Conservation (phyloP, 2,113 vertebrate species). For the Sylvilagus bachmani region DNA sequence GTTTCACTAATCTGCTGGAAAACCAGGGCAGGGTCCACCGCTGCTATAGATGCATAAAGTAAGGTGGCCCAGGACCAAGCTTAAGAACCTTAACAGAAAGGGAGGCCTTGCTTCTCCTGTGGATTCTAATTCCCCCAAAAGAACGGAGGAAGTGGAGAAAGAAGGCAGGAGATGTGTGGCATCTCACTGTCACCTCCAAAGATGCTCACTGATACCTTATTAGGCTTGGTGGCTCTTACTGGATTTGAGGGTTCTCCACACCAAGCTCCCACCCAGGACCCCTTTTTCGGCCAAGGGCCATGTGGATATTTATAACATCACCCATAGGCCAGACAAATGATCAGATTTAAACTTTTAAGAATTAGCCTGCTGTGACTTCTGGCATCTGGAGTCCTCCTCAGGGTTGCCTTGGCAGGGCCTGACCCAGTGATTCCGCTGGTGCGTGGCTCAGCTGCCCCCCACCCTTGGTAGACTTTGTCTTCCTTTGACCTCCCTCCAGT, state of each 20-base stretch:
- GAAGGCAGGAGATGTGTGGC: background rate
- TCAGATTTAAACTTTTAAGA: too few relatives aligned
- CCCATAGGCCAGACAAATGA: too few relatives aligned
- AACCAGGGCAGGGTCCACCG: background rate
- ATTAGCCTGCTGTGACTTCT: too few relatives aligned
- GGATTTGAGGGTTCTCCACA: background rate
- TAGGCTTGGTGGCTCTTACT: background rate
- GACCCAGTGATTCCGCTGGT: too few relatives aligned
- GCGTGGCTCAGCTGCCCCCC: too few relatives aligned
- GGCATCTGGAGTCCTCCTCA: too few relatives aligned
- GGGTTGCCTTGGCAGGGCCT: too few relatives aligned
- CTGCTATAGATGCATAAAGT: background rate
- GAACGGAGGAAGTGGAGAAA: background rate
- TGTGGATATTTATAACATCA: too few relatives aligned
- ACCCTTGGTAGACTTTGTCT: background rate
- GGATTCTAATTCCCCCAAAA: background rate
- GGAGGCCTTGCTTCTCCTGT: background rate
- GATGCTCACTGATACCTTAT: fast-evolving
- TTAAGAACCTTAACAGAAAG: background rate
- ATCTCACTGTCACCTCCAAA: background rate
- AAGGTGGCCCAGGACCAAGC: background rate
- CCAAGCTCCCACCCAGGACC: too few relatives aligned
- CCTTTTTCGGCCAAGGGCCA: too few relatives aligned
- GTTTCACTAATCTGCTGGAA: background rate
- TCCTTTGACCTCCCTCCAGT: background rate